phyloP scores from a whole-genome alignment of 2,113 vertebrate genomes.

The Python bivittatus region DNA sequence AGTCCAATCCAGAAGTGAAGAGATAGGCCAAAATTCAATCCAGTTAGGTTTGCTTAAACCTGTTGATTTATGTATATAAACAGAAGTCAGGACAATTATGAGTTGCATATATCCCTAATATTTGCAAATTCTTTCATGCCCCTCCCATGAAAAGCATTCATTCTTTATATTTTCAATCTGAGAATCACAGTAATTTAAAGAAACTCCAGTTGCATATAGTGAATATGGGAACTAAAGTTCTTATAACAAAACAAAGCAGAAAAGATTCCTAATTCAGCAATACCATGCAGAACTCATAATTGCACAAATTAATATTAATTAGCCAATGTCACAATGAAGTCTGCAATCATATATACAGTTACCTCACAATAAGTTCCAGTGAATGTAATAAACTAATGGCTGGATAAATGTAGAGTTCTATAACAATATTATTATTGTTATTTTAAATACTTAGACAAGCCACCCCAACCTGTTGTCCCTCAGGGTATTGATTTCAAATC shows the following conservation, averaged over 20 bases:
- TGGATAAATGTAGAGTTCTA: neutral
- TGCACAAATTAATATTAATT: neutral
- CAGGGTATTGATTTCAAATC: neutral
- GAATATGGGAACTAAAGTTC: neutral
- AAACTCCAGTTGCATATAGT: neutral
- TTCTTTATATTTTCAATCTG: neutral
- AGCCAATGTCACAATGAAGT: neutral
- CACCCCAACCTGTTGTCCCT: neutral
- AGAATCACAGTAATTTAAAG: neutral
- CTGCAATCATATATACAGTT: neutral
- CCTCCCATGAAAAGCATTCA: neutral
- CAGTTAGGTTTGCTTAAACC: neutral
- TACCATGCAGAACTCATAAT: neutral
- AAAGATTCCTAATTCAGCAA: neutral
- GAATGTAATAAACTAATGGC: neutral
- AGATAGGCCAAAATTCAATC: neutral
- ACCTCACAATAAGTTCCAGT: neutral
- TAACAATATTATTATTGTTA: neutral
- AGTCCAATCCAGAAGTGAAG: neutral
- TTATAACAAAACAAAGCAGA: neutral
- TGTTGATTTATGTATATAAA: neutral
- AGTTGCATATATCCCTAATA: neutral
- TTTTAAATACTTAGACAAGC: neutral
- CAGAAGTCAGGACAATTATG: neutral
- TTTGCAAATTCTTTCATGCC: neutral